Conservation (phyloP, 2,888 invertebrate genomes). For the Cloeon dipterum region DNA sequence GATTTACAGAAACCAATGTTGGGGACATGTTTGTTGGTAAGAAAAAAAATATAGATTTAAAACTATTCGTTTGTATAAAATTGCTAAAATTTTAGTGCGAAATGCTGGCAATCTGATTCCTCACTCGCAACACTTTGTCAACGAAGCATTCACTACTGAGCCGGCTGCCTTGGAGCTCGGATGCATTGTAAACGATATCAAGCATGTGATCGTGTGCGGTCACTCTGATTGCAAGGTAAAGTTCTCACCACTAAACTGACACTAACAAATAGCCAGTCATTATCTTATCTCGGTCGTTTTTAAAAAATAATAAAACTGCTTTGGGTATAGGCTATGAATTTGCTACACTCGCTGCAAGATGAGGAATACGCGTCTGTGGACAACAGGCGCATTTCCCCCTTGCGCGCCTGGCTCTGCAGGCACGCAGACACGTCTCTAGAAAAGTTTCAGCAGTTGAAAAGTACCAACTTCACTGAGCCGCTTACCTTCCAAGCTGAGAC, state of each 20-base stretch:
- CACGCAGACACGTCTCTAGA: constrained; percentile 62
- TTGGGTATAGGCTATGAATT: constrained; percentile 57
- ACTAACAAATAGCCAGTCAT: not conserved
- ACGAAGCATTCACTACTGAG: constrained; percentile 78
- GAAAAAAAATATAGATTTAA: constrained; percentile 7
- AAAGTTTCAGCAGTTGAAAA: constrained; percentile 53
- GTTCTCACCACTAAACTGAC: not conserved
- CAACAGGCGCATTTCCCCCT: constrained; percentile 60
- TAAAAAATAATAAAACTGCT: too few relatives aligned
- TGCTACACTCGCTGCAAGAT: constrained; percentile 60
- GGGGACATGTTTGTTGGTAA: constrained; percentile 95
- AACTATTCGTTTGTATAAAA: not conserved
- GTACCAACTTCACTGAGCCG: constrained; percentile 37
- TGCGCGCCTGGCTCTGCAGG: constrained; percentile 77
- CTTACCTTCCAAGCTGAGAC: constrained; percentile 71
- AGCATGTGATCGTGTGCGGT: constrained; percentile 86
- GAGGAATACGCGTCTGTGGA: constrained; percentile 51
- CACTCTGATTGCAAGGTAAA: constrained; percentile 87
- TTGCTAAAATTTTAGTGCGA: too few relatives aligned
- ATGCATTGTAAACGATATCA: constrained; percentile 73
- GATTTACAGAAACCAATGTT: constrained; percentile 84
- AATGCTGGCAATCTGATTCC: constrained; percentile 94
- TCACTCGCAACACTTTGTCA: constrained; percentile 66
- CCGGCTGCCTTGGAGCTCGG: constrained; percentile 89
- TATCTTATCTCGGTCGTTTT: not conserved